Evolutionary conservation across 1,140 invertebrate species (phyloP).

Genomic region (Lepidurus arcticus): DNA sequence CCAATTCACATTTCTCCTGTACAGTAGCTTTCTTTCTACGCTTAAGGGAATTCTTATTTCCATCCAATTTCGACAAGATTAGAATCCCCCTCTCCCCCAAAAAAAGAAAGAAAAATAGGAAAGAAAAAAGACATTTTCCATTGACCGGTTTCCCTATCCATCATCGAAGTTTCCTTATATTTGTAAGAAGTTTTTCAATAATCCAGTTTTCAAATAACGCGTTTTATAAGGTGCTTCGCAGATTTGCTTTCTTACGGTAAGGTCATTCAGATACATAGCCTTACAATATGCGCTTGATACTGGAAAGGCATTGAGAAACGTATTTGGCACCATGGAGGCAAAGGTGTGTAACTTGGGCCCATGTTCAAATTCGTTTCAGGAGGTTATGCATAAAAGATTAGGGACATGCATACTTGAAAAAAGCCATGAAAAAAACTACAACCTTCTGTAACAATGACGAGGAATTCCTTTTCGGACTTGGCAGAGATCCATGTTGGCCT

Average conservation of each 20-base stretch:
- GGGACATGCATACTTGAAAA: background rate
- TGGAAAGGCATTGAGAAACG: background rate
- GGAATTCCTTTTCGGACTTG: constrained; percentile 6
- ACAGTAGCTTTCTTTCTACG: background rate
- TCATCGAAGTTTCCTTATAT: background rate
- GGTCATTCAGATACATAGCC: too few species aligned
- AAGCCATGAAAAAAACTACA: constrained; percentile 9
- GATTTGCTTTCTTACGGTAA: background rate
- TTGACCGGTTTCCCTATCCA: background rate
- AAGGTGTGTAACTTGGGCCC: constrained; percentile 15
- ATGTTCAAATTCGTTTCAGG: background rate
- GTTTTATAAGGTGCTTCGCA: background rate
- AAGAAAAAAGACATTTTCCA: background rate
- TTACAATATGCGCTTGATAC: background rate
- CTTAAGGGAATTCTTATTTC: background rate
- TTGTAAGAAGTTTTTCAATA: background rate
- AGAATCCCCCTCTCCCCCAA: background rate
- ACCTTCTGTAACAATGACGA: constrained; percentile 3
- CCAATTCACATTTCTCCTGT: background rate
- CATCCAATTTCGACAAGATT: constrained; percentile 16
- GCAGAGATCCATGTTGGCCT: background rate
- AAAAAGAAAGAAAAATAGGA: too few species aligned
- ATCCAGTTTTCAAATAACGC: background rate
- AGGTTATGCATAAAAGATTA: constrained; percentile 16
- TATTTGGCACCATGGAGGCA: background rate